Base-by-base conservation (phyloP, 2,888 invertebrate species). In the Onchidella celtica region DNA sequence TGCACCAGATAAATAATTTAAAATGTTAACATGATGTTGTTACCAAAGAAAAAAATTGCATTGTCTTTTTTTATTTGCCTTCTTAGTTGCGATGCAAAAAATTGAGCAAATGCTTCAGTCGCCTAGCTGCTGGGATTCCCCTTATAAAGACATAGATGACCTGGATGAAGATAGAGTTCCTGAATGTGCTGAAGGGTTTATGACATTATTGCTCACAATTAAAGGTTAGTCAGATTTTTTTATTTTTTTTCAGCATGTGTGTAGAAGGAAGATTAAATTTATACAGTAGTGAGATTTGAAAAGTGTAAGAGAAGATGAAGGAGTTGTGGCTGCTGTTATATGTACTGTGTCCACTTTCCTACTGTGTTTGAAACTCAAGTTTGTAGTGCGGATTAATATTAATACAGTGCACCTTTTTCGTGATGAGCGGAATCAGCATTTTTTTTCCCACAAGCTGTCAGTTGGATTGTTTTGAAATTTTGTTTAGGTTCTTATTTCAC, bases 171-270 rank as follows among this genome's bases (percentile, higher is more conserved):
- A 89, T 27, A 92, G 91, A 95, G 96, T 97, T 24, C 97, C 98
- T 0, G 96, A 97, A 86, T 97, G 97, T 90, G 97, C 97, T 0
- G 98, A 98, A 93, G 96, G 96, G 91, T 97, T 98, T 92, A 95
- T 98, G 83, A 95, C 97, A 0, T 94, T 98, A 29, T 94, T 98
- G 68, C 95, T 96, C 88, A 97, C 97, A 0, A 97, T 98, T 76
- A 97, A 97, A 85, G 96, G 94, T 93, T 80, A 72, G 68, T 61
- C 17, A 70, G 27, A 70, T 70, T n/a, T 68, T 68, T 4, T 68
- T 27, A 3, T 24, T 63, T 63, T 29, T 9, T 27, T 9, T 63
- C 24, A 27, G 63, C n/a, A 27, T 21, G 24, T 24, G 27, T 9
- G 61, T n/a, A 61, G 24, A n/a, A 27, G 11, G n/a, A 17, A 6